Percentiles rank a stretch among this genome's conserved stretches.
Conservation (phyloP, 2,113 vertebrate species). For the Microtus oregoni region DNA sequence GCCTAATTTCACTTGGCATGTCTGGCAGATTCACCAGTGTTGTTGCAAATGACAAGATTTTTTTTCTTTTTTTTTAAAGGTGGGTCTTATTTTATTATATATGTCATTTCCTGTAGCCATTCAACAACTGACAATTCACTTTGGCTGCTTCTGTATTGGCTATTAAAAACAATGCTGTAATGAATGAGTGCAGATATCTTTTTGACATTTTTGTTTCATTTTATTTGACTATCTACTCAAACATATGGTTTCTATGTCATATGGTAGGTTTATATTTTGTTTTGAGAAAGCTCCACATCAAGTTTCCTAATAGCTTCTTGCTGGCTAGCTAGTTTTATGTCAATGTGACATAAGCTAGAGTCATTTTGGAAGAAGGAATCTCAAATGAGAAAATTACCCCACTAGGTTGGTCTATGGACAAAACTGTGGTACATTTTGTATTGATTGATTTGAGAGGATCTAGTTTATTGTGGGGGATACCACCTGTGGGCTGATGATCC, state of each 20-base stretch:
- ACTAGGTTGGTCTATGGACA: background rate
- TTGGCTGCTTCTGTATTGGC: background rate
- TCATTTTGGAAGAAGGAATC: background rate
- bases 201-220: background rate
- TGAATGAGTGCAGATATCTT: background rate
- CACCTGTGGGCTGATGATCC: background rate
- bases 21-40: background rate
- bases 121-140: background rate
- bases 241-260: background rate
- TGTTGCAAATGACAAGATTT: background rate
- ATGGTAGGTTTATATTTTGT: background rate
- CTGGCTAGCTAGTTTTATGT: background rate
- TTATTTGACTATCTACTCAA: background rate
- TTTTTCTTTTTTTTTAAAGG: background rate
- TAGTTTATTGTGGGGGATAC: background rate
- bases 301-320: background rate
- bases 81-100: background rate
- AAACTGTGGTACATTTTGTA: background rate
- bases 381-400: background rate
- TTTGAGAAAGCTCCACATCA: background rate
- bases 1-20: background rate
- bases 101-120: background rate
- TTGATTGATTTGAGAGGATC: background rate
- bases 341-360: background rate
- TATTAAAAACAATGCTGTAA: background rate